These are phyloP conservation scores for Babylonia areolata DNA, from an alignment of 1,140 invertebrate genomes.

Conservation along the genomic window DNA sequence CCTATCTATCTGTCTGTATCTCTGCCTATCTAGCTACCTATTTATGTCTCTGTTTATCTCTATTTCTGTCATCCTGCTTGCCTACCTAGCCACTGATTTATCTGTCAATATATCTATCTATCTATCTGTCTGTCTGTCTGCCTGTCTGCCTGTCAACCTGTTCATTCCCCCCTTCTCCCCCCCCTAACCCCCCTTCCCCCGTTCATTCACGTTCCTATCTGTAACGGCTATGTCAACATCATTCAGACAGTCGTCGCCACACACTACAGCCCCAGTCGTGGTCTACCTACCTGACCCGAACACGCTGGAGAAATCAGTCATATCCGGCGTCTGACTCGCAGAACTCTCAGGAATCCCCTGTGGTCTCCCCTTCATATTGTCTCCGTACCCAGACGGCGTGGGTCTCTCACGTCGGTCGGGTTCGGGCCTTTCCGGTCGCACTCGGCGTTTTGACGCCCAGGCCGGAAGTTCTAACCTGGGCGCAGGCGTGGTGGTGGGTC, in stretches of 20 bases:
- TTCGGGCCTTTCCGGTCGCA: slow-evolving; percentile 37
- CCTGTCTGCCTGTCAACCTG: no score
- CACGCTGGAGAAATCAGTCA: not conserved
- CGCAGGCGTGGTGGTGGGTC: slow-evolving; percentile 32
- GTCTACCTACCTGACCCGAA: not conserved
- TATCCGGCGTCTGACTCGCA: not conserved
- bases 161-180: not conserved
- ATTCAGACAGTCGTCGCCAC: no score
- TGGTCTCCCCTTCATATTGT: not conserved
- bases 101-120: no score
- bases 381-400: not conserved
- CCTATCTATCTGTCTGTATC: no score
- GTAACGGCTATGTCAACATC: no score
- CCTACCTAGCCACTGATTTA: no score
- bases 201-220: no score
- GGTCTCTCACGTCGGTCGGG: slow-evolving; percentile 17
- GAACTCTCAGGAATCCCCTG: not conserved
- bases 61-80: no score
- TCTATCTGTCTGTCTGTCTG: no score
- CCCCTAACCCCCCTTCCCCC: not conserved
- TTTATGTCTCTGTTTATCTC: no score
- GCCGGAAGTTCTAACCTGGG: slow-evolving; percentile 45
- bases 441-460: slow-evolving; percentile 39
- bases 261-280: no score
- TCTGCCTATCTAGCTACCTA: no score